Evolutionary conservation across 2,113 vertebrate species (phyloP), one percentile per base, ranked within the genome.

Genomic region (Calyptommatus sinebrachiatus): DNA sequence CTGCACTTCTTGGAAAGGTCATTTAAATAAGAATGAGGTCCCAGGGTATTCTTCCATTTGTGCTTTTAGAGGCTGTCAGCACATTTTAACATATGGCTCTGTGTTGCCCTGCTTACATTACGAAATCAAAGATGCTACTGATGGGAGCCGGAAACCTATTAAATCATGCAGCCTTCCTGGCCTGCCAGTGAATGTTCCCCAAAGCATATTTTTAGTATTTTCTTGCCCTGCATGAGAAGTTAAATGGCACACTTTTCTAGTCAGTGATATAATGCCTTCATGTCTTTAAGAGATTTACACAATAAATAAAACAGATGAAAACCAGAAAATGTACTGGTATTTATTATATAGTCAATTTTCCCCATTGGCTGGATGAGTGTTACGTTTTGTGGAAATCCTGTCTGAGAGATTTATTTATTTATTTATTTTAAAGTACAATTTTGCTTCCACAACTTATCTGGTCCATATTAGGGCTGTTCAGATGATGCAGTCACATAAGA

Each of bases 1-100:
- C 53, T 80, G 81, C 50, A n/a, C 22, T 66, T 69, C 73, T 74
- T 14, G n/a, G 60, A 62, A 89, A 82, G 79, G 80, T 82, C 80
- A 61, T 63, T 70, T 35, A 3, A 62, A 76, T 50, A 72, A 18
- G 70, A 62, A 31, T 9, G 41, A 26, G 28, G n/a, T 76, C 71
- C 57, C 53, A 0, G 0, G 6, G 71, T 10, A 29, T 14, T 0
- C 2, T 63, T 50, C 53, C 1, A 63, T 46, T 74, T 28, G 65
- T 78, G 31, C 11, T 65, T 72, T 72, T 61, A 24, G 8, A 22
- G 46, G 16, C 48, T 2, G 11, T 53, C 31, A 28, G 80, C 22
- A 12, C 12, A 12, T 78, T 21, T 75, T 12, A 80, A 76, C 82
- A 41, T 35, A 8, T 22, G 76, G 46, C 26, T 45, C 0, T 6